Evolutionary conservation across 2,797 vertebrate genomes (phyloP), one percentile per base, ranked within the genome.

Genomic region (Pachyuromys duprasi): DNA sequence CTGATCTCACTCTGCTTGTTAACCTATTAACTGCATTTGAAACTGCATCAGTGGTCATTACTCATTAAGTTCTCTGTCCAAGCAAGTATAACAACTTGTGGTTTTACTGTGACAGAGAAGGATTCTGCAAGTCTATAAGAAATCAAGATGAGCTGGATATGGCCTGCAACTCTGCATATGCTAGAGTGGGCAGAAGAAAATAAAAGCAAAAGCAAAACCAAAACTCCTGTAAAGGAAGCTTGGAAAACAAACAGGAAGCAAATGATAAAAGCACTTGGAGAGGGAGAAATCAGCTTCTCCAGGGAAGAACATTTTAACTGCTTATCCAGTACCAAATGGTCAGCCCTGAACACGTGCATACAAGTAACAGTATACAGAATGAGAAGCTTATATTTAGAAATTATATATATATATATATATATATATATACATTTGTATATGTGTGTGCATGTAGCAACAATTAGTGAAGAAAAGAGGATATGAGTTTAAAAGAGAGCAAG

Each of bases 11-110:
- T 95, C 62, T 95, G 94, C 91, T 92, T 89, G 70, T 88, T 89
- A 94, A 86, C 60, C 87, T 84, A 96, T 82, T 97, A 92, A 93
- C 89, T 97, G 79, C 70, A 36, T 93, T 90, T 95, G 93, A 93
- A 91, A 91, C 49, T 94, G 89, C 18, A n/a, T 96, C 96, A 96
- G 84, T 79, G 82, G 88, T 63, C 90, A 96, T 97, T 97, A 96
- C 90, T 96, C 96, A 96, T 87, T 96, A 96, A 96, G 88, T 88
- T 94, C 82, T 97, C 96, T 96, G 90, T 60, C 90, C 96, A 96
- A 96, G 97, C 95, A 88, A 96, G 94, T 95, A 76, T 92, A 65
- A 94, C 93, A 87, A 82, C 86, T 74, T 70, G 42, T 94, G 45
- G 75, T 81, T 95, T 94, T 45, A 28, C 63, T 80, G 26, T 60